phyloP scores from a whole-genome alignment of 2,888 invertebrate genomes.

The Chloroclysta siterata region DNA sequence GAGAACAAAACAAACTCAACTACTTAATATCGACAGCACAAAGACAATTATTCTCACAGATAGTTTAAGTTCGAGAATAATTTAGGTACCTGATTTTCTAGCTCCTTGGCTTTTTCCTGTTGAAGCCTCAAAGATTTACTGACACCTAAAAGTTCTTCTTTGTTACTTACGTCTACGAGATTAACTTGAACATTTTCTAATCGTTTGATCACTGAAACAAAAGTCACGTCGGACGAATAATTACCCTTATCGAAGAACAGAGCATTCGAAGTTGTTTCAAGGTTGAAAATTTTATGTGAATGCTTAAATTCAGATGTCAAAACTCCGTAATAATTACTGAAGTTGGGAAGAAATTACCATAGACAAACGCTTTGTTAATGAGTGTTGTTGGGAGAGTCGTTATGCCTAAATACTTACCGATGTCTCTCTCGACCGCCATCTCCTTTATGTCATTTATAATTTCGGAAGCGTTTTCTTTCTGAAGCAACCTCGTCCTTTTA shows the following conservation, averaged over 20 bases:
- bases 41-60: constrained; percentile 6
- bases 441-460: constrained; percentile 93
- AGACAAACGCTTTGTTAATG: constrained; percentile 43
- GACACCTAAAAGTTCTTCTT: constrained; percentile 85
- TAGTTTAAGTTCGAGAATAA: constrained; percentile 20
- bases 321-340: constrained; percentile 45
- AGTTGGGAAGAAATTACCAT: constrained; percentile 44
- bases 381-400: constrained; percentile 64
- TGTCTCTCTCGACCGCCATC: constrained; percentile 94
- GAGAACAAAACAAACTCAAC: constrained; percentile 18
- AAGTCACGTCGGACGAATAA: constrained; percentile 41
- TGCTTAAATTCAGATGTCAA: constrained; percentile 45
- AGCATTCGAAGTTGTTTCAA: constrained; percentile 36
- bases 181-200: constrained; percentile 83
- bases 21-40: constrained; percentile 3
- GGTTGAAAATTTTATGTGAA: constrained; percentile 38
- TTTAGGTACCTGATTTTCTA: constrained; percentile 76
- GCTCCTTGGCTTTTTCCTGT: constrained; percentile 79
- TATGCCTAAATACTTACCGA: constrained; percentile 79
- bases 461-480: constrained; percentile 89
- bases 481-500: constrained; percentile 87
- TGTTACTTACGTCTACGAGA: constrained; percentile 87
- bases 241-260: constrained; percentile 38
- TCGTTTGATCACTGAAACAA: constrained; percentile 77
- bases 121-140: constrained; percentile 81